These are phyloP conservation scores for Drosophila lowei DNA, from an alignment of 1,140 invertebrate species.

Conservation along the genomic window DNA sequence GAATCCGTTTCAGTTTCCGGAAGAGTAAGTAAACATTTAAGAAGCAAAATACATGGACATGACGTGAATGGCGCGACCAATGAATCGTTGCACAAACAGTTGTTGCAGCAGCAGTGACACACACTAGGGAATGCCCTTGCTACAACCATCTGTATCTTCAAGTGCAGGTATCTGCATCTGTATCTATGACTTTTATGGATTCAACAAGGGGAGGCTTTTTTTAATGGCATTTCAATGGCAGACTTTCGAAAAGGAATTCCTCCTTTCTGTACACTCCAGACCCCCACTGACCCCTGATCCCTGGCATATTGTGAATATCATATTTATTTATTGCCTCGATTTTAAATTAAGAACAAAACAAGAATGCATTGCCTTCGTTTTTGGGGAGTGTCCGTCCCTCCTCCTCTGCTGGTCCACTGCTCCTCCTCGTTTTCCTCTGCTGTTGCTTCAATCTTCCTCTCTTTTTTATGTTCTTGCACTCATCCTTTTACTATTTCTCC, in stretches of 20 bases:
- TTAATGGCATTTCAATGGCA: no score
- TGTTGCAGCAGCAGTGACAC: no score
- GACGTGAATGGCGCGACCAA: constrained; percentile 15
- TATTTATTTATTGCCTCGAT: constrained; percentile 70
- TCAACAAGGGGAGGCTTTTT: constrained; percentile 6
- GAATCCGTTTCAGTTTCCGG: constrained; percentile 33
- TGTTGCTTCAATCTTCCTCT: background rate
- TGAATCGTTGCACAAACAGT: no score
- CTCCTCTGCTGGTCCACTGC: background rate
- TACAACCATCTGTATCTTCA: no score
- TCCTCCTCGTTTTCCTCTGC: background rate
- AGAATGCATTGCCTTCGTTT: constrained; percentile 21
- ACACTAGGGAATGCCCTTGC: no score
- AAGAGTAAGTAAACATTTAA: constrained; percentile 37
- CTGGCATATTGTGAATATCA: constrained; percentile 67
- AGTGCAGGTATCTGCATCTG: constrained; percentile 3
- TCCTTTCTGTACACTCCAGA: no score
- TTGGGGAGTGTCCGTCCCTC: no score
- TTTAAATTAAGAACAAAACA: no score
- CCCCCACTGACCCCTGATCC: constrained; percentile 2
- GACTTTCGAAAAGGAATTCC: no score
- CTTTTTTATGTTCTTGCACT: background rate
- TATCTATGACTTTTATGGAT: constrained; percentile 19
- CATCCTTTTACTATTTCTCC: background rate
- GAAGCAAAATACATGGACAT: constrained; percentile 10